phyloP scores from a whole-genome alignment of 2,113 vertebrate species.

The Nothobranchius furzeri region DNA sequence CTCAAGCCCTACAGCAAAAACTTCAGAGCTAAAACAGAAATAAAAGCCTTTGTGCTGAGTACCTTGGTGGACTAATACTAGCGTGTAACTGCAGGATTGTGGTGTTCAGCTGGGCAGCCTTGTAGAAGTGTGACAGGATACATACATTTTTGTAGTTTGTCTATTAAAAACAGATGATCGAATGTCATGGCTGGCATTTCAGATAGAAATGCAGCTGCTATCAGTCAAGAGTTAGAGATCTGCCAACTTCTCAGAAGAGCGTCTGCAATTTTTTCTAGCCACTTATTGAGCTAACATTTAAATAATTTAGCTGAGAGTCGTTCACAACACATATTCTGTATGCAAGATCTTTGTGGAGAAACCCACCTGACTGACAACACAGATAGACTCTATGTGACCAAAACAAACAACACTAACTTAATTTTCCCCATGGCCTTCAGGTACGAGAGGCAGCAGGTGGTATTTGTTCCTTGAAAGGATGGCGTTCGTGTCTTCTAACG shows the following conservation, averaged over 20 bases:
- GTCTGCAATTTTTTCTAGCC: background rate
- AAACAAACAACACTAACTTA: too few species aligned
- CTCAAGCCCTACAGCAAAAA: background rate
- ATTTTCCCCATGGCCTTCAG: too few species aligned
- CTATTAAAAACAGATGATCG: background rate
- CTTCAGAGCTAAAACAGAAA: background rate
- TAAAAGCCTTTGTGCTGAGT: background rate
- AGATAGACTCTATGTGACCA: background rate
- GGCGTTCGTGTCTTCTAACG: too few species aligned
- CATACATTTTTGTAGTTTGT: conserved; percentile 2
- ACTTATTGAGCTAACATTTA: too few species aligned
- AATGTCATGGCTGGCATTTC: background rate
- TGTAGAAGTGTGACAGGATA: background rate
- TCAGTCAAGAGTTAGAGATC: background rate
- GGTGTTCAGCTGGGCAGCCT: background rate
- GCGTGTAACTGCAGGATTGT: background rate
- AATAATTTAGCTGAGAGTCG: too few species aligned
- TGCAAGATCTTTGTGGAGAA: too few species aligned
- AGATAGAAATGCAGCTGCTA: background rate
- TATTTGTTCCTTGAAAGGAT: too few species aligned
- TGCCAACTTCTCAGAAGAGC: background rate
- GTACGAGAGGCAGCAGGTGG: too few species aligned
- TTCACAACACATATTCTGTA: too few species aligned
- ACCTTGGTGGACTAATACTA: background rate
- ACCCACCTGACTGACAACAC: background rate